Conservation (phyloP, 1,140 invertebrate genomes). For the Cotesia chilonis region DNA sequence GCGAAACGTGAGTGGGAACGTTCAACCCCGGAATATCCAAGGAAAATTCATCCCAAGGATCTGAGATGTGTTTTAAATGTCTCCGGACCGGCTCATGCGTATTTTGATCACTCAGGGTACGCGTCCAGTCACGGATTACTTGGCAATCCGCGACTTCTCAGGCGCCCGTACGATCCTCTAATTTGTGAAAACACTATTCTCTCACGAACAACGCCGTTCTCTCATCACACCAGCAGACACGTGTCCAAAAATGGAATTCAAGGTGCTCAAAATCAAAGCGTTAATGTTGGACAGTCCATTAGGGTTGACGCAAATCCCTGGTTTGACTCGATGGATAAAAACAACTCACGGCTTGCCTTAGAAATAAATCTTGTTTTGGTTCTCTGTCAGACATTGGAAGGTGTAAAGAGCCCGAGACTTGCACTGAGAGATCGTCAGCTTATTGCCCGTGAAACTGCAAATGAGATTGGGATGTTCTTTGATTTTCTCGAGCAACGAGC, state of each 20-base stretch:
- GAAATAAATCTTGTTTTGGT: conserved; percentile 61
- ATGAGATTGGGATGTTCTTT: conserved; percentile 61
- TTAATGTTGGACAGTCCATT: conserved; percentile 38
- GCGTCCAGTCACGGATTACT: conserved; percentile 56
- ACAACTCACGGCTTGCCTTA: conserved; percentile 60
- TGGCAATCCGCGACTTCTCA: conserved; percentile 57
- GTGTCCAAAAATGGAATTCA: conserved; percentile 45
- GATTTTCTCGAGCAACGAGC: conserved; percentile 59
- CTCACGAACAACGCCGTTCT: conserved; percentile 56
- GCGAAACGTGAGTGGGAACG: conserved; percentile 61
- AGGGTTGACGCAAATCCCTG: conserved; percentile 52
- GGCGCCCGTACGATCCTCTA: conserved; percentile 61
- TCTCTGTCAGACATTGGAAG: conserved; percentile 60
- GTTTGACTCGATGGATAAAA: conserved; percentile 64
- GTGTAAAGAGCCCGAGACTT: conserved; percentile 59
- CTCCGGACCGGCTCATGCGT: conserved; percentile 38
- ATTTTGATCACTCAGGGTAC: conserved; percentile 51
- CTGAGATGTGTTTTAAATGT: conserved; percentile 54
- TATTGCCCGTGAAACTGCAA: conserved; percentile 62
- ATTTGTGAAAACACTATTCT: conserved; percentile 64
- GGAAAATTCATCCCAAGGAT: conserved; percentile 56
- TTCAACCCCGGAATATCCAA: conserved; percentile 55
- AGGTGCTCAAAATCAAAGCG: conserved; percentile 35
- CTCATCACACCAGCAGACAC: conserved; percentile 48
- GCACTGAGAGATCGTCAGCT: conserved; percentile 59